Evolutionary conservation across 2,113 vertebrate genomes (phyloP), one percentile per base, ranked within the genome.

Genomic region (Sitta europaea): DNA sequence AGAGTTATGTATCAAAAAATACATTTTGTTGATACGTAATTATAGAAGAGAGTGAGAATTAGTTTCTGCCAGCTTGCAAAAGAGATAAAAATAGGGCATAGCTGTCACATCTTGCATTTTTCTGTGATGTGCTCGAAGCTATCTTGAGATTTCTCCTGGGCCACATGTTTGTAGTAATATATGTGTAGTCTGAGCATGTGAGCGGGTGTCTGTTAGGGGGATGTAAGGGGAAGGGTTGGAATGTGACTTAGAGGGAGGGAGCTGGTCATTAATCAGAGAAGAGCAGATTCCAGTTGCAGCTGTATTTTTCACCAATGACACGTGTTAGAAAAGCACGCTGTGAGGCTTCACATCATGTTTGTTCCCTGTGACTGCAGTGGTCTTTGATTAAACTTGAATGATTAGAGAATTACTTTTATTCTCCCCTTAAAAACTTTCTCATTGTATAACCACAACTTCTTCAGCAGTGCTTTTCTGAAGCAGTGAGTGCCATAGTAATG

Each of bases 21-120:
- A 11, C 25, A 36, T 90, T 93, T 93, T 96, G 81, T 83, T 90
- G 82, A 93, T 83, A 53, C 5, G 59, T 93, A 93, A 95, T 88
- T 93, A 59, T 90, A 96, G 94, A 83, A 74, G 59, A 91, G 43
- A 95, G 72, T 65, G 50, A 94, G 88, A 96, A 88, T 88, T 84
- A 58, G 73, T 88, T 96, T 96, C 90, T 95, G 90, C 88, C 90
- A 96, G 90, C 85, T 93, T 96, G 96, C 95, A 96, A 63, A 95
- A 71, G 79, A 62, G 82, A 63, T 95, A 93, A 96, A 94, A 96
- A 95, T 96, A 97, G 82, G 68, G 38, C 96, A 95, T 94, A 92
- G 94, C 88, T 93, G 40, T 63, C 92, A 92, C 92, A 68, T 93
- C 79, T 96, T 92, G 90, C 90, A 72, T 97, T 97, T 96, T 96